Evolutionary conservation across 1,140 invertebrate genomes (phyloP), one percentile per base, ranked within the genome.

Genomic region (Musca domestica): DNA sequence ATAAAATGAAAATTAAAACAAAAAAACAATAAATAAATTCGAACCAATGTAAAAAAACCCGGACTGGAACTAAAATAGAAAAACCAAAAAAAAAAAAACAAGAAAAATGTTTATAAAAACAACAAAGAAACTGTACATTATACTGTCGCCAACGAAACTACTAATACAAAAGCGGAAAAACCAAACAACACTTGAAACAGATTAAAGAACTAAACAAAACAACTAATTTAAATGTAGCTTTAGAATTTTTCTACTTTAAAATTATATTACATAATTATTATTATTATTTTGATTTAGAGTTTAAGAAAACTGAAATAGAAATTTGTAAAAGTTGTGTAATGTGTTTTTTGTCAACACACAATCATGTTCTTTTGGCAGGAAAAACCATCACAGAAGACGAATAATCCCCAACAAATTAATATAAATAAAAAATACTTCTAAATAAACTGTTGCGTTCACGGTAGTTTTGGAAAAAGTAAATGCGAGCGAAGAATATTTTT

Each of bases 301-400:
- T 41, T 9, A 41, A 12, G 34, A 41, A 12, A 41, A 12, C 4
- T 10, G 12, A 41, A 5, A 41, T 12, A n/a, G n/a, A 56, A 22
- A 10, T 41, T 61, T 61, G 56, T 61, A 61, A 61, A 61, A 61
- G 41, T 61, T 61, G 34, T 61, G 56, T 61, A 61, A 61, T 61
- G 19, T 61, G n/a, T 19, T 34, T n/a, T 19, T 30, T 30, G 27
- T 30, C 27, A 41, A 2, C 34, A 30, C 34, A 41, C 34, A 5
- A 41, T n/a, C n/a, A n/a, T n/a, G n/a, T n/a, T n/a, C n/a, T n/a
- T n/a, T n/a, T n/a, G n/a, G n/a, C n/a, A n/a, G n/a, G n/a, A n/a
- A n/a, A n/a, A 5, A 7, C 34, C 34, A 41, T 5, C 34, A 41
- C n/a, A 41, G 5, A 41, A 41, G 34, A 41, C 34, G 12, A 41